These are phyloP conservation scores for Pelagia noctiluca DNA, from an alignment of 30 jellyfish, hydroid and myxozoan genomes.

Conservation along the genomic window DNA sequence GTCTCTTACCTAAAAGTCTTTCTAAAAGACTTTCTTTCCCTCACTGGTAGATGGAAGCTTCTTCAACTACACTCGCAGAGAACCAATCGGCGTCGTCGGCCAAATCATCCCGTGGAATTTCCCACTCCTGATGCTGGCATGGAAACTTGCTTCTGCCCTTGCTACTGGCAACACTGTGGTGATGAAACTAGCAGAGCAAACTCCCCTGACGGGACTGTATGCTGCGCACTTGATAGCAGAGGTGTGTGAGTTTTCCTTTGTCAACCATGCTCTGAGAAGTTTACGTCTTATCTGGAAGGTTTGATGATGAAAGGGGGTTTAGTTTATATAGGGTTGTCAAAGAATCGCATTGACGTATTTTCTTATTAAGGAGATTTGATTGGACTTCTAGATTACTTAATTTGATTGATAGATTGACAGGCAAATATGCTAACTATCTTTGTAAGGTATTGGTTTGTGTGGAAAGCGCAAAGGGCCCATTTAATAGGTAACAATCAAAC, in stretches of 20 bases:
- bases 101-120: slow-evolving; percentile 99
- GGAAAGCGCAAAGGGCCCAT: too few relatives aligned
- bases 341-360: too few relatives aligned
- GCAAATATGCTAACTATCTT: too few relatives aligned
- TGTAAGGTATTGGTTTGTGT: too few relatives aligned
- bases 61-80: slow-evolving; percentile 63
- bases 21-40: too few relatives aligned
- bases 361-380: too few relatives aligned
- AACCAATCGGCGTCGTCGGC: slow-evolving; percentile 96
- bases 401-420: too few relatives aligned
- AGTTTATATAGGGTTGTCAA: too few relatives aligned
- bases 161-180: slow-evolving; percentile 93
- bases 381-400: too few relatives aligned
- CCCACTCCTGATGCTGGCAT: slow-evolving; percentile 93
- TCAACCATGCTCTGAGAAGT: background rate
- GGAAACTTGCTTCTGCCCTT: slow-evolving; percentile 96
- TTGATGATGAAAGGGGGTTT: background rate
- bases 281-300: background rate
- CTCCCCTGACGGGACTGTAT: slow-evolving; percentile 92
- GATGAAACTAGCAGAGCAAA: slow-evolving; percentile 96
- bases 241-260: slow-evolving; percentile 42
- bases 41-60: background rate
- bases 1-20: too few relatives aligned
- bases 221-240: slow-evolving; percentile 79
- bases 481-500: too few relatives aligned